Percentiles rank a stretch among this genome's conserved stretches.
These are phyloP conservation scores for Platysternon megacephalum DNA, from an alignment of 2,113 vertebrate genomes.

Conservation along the genomic window DNA sequence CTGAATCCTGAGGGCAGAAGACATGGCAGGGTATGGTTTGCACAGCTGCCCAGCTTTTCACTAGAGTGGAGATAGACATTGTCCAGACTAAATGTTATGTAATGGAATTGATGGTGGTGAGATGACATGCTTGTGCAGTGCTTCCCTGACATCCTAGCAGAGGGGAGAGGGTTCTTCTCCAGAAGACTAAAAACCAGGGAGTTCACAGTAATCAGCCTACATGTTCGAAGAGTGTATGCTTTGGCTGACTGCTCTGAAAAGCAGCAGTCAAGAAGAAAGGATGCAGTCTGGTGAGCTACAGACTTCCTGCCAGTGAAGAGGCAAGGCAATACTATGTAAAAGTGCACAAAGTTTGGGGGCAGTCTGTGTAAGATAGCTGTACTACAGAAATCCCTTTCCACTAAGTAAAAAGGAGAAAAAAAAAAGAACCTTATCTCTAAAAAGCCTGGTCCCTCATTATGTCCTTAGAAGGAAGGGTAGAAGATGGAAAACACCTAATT, in stretches of 20 bases:
- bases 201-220: not conserved
- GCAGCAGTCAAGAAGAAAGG: rapidly evolving
- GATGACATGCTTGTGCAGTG: not conserved
- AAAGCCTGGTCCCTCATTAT: not conserved
- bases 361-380: not conserved
- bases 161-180: not conserved
- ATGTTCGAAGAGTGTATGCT: not conserved
- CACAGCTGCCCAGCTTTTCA: not conserved
- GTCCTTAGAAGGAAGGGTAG: not conserved
- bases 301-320: not conserved
- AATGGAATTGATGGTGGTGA: not conserved
- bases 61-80: not conserved
- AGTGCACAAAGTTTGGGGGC: not conserved
- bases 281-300: not conserved
- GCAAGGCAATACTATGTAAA: not conserved
- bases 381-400: not conserved
- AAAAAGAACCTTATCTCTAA: not conserved
- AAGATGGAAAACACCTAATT: not conserved
- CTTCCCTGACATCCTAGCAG: not conserved
- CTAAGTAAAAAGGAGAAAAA: not conserved
- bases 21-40: not conserved
- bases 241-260: not conserved
- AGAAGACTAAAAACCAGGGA: not conserved
- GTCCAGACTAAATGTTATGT: not conserved
- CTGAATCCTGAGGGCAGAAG: not conserved